A percentile compares a stretch with the other conserved stretches of the same genome.
These are phyloP conservation scores for Thecophora atra DNA, from an alignment of 2,888 invertebrate species.

Conservation along the genomic window DNA sequence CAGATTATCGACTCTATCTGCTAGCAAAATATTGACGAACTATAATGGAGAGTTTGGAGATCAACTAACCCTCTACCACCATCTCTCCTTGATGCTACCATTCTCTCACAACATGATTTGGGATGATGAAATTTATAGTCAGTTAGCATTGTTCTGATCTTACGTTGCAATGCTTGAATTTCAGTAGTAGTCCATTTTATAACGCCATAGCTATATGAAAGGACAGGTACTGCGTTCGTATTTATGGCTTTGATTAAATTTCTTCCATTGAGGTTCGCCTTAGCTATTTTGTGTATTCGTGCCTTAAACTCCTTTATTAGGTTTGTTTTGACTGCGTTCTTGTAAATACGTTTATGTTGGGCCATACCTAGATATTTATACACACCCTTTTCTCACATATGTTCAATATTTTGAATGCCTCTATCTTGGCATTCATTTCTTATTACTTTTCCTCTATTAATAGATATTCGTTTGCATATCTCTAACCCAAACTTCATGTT, in stretches of 20 bases:
- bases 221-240: slow-evolving; percentile 31
- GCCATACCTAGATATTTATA: slow-evolving; percentile 39
- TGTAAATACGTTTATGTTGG: too few species aligned
- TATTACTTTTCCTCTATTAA: too few species aligned
- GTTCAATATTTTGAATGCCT: too few species aligned
- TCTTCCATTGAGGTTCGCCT: slow-evolving; percentile 30
- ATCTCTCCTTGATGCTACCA: slow-evolving; percentile 30
- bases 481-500: too few species aligned
- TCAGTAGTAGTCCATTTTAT: too few species aligned
- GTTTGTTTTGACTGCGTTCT: slow-evolving; percentile 26
- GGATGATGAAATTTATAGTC: slow-evolving; percentile 34
- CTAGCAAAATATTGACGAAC: too few species aligned
- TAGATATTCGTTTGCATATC: too few species aligned
- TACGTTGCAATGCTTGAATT: too few species aligned
- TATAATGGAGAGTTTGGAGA: slow-evolving; percentile 31
- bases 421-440: too few species aligned
- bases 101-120: slow-evolving; percentile 36
- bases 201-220: too few species aligned
- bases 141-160: slow-evolving; percentile 34
- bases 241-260: slow-evolving; percentile 35
- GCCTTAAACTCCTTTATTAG: slow-evolving; percentile 32
- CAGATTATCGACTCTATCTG: too few species aligned
- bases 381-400: slow-evolving; percentile 32
- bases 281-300: slow-evolving; percentile 30
- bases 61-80: slow-evolving; percentile 36